phyloP scores from a whole-genome alignment of 2,797 vertebrate genomes.

The Tokudaia muenninki region DNA sequence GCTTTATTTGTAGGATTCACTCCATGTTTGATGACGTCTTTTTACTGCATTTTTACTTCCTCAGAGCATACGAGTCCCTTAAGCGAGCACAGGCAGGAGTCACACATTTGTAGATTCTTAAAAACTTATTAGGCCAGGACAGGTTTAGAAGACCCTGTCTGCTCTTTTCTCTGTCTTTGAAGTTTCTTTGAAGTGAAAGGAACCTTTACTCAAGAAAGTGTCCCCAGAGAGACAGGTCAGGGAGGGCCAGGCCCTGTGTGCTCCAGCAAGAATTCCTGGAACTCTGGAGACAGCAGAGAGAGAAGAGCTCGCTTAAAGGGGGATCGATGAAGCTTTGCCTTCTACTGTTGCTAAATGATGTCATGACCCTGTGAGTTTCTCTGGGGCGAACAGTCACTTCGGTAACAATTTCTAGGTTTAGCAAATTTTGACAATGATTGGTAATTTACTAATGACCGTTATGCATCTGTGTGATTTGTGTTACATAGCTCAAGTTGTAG shows the following conservation, averaged over 20 bases:
- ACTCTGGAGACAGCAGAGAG: neutral
- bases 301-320: neutral
- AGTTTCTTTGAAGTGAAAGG: constrained; percentile 70
- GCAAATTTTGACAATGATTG: neutral
- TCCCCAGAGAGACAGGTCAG: constrained; percentile 54
- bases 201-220: constrained; percentile 44
- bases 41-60: constrained; percentile 22
- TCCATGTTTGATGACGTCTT: constrained; percentile 55
- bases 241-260: constrained; percentile 8
- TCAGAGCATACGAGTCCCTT: constrained; percentile 17
- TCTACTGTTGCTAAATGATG: neutral
- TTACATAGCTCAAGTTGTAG: neutral
- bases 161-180: constrained; percentile 44
- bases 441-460: neutral
- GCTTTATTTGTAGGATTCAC: constrained; percentile 21
- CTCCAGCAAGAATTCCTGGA: neutral
- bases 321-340: neutral
- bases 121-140: constrained; percentile 4
- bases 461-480: neutral
- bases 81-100: neutral
- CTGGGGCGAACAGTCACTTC: constrained; percentile 41
- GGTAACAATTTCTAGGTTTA: neutral
- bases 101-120: constrained; percentile 7
- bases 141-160: neutral
- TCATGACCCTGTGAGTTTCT: constrained; percentile 27